These are phyloP conservation scores for Porites australiensis DNA, from an alignment of 64 coral and sea anemone genomes.

Conservation along the genomic window DNA sequence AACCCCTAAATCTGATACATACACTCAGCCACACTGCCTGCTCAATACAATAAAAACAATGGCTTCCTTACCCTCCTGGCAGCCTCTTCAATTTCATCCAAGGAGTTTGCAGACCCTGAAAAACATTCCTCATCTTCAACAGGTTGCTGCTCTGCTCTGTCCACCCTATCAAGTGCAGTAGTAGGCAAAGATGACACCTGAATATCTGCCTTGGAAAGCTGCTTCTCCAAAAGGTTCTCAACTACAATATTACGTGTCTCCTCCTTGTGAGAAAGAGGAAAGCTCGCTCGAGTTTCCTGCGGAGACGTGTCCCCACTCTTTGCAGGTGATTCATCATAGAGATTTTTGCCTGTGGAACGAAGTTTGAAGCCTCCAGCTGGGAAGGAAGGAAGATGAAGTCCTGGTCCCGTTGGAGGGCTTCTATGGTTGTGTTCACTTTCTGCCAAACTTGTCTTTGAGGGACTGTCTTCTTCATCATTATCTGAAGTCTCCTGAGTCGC, in stretches of 20 bases:
- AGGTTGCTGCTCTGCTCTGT: background rate
- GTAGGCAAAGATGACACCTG: constrained; percentile 86
- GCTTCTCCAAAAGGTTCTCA: constrained; percentile 92
- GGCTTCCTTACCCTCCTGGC: constrained; percentile 72
- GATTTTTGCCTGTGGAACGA: constrained; percentile 79
- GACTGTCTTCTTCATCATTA: constrained; percentile 45
- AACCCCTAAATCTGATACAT: no score
- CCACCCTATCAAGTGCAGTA: constrained; percentile 70
- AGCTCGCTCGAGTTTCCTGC: constrained; percentile 69
- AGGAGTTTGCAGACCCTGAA: constrained; percentile 76
- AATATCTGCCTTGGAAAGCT: constrained; percentile 73
- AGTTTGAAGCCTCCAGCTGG: constrained; percentile 88
- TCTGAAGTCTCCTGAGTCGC: constrained; percentile 22
- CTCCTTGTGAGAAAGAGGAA: constrained; percentile 78
- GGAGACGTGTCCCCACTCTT: constrained; percentile 20
- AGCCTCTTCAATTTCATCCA: constrained; percentile 92
- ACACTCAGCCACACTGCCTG: no score
- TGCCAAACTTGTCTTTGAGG: background rate
- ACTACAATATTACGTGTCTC: constrained; percentile 85
- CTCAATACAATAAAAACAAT: background rate
- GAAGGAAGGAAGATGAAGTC: constrained; percentile 73
- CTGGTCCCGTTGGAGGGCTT: constrained; percentile 54
- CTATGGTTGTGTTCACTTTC: background rate
- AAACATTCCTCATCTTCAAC: constrained; percentile 50
- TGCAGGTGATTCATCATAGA: constrained; percentile 53